Conservation (phyloP, 2,888 invertebrate genomes). For the Latrodectus elegans region DNA sequence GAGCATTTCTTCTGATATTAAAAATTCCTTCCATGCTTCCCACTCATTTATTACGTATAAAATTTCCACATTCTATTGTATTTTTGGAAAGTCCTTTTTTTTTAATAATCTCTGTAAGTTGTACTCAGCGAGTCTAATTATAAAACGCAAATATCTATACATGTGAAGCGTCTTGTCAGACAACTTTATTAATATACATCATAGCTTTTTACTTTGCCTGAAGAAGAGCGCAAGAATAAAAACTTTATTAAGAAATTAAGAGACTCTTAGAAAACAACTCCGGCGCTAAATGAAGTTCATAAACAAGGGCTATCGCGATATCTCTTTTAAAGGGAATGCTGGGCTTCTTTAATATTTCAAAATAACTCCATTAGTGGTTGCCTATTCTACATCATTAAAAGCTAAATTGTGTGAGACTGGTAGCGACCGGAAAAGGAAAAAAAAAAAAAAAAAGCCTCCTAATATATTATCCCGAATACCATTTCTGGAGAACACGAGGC, state of each 20-base stretch:
- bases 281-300: conserved; percentile 41
- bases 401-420: background rate
- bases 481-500: background rate
- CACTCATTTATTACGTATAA: no score
- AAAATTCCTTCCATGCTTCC: no score
- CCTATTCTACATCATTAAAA: conserved; percentile 32
- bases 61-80: no score
- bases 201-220: no score
- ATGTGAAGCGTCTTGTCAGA: no score
- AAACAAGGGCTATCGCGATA: conserved; percentile 23
- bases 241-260: background rate
- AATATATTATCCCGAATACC: background rate
- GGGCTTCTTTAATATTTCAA: conserved; percentile 50
- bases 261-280: conserved; percentile 29
- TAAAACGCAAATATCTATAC: no score
- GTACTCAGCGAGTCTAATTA: no score
- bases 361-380: conserved; percentile 44
- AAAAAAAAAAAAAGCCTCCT: conserved; percentile 5
- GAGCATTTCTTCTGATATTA: no score
- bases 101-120: no score
- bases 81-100: no score
- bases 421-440: background rate
- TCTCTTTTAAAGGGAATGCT: conserved; percentile 1
- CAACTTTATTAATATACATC: no score
- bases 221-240: no score